Base-by-base conservation (phyloP, 2,113 vertebrate species). In the Tachysurus vachellii region DNA sequence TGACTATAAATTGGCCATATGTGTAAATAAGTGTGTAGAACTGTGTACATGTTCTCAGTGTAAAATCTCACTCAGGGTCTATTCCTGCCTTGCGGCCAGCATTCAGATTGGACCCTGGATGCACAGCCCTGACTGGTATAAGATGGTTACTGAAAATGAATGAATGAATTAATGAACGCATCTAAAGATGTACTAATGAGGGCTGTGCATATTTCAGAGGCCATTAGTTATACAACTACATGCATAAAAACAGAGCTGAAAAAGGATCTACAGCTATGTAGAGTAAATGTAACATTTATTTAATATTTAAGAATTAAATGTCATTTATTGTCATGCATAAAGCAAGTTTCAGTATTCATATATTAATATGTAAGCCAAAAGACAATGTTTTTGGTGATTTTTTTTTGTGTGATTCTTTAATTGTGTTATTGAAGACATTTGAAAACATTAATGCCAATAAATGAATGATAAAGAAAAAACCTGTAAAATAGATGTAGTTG, bases 201-300 rank as follows among this genome's bases (percentile, higher is more conserved):
- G 26, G 21, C 16, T 76, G 42, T 75, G 71, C 23, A 61, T 47
- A 76, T 61, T 47, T 61, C 4, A 62, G 56, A 61, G 31, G 42
- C 26, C 44, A 47, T 76, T 85, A 42, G 28, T 84, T 28, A 42
- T 14, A 57, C 21, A 73, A 57, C 47, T n/a, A 19, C 62, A 54
- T 68, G 26, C 62, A 64, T 21, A 64, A 83, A 68, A 42, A 21
- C 50, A 59, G 53, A 84, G 28, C n/a, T 80, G 53, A 79, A 79
- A 79, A 19, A 11, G 3, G 16, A 53, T 19, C 8, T 57, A 26
- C 31, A 84, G 17, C 50, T 14, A 56, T 36, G 19, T 57, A 23
- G 13, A 50, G 44, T 76, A 16, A n/a, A 28, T 77, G 54, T 54
- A 80, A 50, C 12, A 76, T 76, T 80, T 19, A 19, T 19, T 80